Conservation (phyloP, 2,113 vertebrate genomes). For the Bubo blakistoni region DNA sequence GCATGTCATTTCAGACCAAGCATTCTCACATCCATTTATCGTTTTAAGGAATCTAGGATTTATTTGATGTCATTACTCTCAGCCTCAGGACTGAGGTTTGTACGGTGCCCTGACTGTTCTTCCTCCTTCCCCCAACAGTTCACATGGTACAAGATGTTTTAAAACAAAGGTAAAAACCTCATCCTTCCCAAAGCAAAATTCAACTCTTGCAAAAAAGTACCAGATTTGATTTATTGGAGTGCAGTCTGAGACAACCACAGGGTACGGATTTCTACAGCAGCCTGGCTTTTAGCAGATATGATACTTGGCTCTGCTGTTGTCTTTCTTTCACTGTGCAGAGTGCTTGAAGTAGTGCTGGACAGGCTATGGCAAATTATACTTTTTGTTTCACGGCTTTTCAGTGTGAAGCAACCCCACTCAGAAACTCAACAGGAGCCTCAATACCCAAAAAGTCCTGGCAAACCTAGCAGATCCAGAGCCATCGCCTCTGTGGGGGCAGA, state of each 20-base stretch:
- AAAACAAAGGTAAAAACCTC: background rate
- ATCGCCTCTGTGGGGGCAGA: background rate
- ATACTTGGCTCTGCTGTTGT: background rate
- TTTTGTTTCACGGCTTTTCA: background rate
- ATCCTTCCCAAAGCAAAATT: background rate
- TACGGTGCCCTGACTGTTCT: background rate
- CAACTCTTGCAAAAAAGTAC: background rate
- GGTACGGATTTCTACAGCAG: background rate
- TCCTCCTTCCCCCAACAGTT: background rate
- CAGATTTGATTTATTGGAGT: conserved; percentile 1
- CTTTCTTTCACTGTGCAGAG: background rate
- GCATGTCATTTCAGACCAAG: background rate
- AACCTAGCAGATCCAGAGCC: background rate
- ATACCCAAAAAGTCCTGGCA: background rate
- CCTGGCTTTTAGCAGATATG: background rate
- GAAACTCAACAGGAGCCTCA: background rate
- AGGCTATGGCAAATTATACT: background rate
- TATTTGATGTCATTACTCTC: background rate
- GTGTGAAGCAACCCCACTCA: background rate
- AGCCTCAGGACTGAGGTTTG: background rate
- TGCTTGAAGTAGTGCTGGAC: background rate
- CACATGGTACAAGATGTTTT: background rate
- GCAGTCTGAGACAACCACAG: background rate
- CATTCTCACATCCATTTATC: background rate
- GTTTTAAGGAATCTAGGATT: background rate